phyloP scores from a whole-genome alignment of 2,797 vertebrate species.

The Epinephelus awoara region DNA sequence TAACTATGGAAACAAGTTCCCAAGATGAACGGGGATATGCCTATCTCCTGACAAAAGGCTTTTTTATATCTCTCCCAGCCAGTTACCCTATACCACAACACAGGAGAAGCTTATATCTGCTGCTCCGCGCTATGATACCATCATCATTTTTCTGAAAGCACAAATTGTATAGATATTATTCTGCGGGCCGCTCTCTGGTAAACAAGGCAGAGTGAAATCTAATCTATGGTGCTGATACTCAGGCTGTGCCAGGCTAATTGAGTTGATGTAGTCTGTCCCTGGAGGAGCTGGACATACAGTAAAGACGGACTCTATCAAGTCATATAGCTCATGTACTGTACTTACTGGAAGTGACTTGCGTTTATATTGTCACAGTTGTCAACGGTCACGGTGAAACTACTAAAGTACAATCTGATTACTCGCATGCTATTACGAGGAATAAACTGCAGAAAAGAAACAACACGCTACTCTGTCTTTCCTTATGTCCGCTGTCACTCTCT shows the following conservation, averaged over 20 bases:
- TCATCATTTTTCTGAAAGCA: conserved; percentile 86
- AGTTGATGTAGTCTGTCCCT: conserved; percentile 85
- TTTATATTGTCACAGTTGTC: conserved; percentile 71
- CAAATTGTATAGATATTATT: conserved; percentile 88
- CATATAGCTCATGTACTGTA: conserved; percentile 74
- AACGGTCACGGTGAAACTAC: conserved; percentile 44
- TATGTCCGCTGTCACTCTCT: conserved; percentile 61
- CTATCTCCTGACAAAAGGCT: conserved; percentile 79
- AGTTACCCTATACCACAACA: conserved; percentile 60
- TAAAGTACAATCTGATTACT: conserved; percentile 57
- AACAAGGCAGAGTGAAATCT: conserved; percentile 86
- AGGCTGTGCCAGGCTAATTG: conserved; percentile 84
- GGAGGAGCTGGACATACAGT: conserved; percentile 83
- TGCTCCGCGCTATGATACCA: conserved; percentile 79
- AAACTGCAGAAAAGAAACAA: conserved; percentile 58
- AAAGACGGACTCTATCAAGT: conserved; percentile 82
- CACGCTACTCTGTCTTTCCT: conserved; percentile 43
- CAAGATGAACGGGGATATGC: conserved; percentile 76
- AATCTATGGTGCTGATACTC: conserved; percentile 87
- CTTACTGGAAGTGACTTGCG: conserved; percentile 77
- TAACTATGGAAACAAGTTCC: conserved; percentile 89
- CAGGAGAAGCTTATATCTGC: conserved; percentile 72
- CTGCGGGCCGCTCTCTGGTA: conserved; percentile 82
- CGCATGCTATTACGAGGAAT: conserved; percentile 43
- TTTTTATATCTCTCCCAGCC: conserved; percentile 74